Conservation (phyloP, 2,797 vertebrate species). For the Anas capensis region DNA sequence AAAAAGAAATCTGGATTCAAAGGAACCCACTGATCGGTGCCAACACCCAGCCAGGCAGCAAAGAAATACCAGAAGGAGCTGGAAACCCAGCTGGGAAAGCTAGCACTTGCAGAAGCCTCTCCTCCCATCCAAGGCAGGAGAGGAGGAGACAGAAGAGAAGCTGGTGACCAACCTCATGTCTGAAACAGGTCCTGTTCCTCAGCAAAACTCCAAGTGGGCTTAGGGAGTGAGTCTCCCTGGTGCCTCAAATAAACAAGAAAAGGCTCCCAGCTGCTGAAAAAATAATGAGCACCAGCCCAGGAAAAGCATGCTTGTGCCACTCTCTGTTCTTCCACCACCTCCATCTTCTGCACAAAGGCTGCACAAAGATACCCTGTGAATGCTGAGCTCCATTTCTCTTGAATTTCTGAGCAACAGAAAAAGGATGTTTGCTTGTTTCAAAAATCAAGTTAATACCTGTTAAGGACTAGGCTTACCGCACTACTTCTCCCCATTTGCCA, state of each 20-base stretch:
- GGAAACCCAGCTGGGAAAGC: not conserved
- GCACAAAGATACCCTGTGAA: not conserved
- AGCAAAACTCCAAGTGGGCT: not conserved
- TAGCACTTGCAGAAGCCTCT: not conserved
- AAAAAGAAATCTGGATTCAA: not conserved
- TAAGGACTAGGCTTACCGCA: not conserved
- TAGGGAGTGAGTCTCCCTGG: not conserved
- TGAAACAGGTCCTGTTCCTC: not conserved
- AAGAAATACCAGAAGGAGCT: not conserved
- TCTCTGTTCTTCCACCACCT: not conserved
- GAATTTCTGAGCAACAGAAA: not conserved
- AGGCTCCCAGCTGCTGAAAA: not conserved
- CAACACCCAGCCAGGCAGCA: not conserved
- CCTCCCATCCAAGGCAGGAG: not conserved
- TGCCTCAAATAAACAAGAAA: not conserved
- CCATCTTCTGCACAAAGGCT: not conserved
- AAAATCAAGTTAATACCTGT: not conserved
- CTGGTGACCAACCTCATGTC: not conserved
- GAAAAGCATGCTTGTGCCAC: not conserved
- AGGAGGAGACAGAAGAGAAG: not conserved
- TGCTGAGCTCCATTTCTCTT: not conserved
- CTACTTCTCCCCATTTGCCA: not conserved
- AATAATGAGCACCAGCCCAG: not conserved
- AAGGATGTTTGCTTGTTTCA: not conserved
- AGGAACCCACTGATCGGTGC: not conserved